A percentile compares a stretch with the other conserved stretches of the same genome.
phyloP scores from a whole-genome alignment of 2,113 vertebrate genomes.

The Sprattus sprattus region DNA sequence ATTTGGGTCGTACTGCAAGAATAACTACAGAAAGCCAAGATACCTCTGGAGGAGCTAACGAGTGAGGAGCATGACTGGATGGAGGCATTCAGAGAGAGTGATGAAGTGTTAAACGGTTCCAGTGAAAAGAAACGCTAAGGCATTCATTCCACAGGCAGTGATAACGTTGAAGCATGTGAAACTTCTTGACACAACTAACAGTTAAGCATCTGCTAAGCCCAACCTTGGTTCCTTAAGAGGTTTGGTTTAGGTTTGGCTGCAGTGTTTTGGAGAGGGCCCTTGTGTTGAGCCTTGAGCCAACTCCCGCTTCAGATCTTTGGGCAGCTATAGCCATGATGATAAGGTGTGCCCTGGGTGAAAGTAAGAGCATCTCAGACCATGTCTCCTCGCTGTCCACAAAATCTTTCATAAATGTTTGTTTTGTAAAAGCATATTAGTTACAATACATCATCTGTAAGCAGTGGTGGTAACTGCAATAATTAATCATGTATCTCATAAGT shows the following conservation, averaged over 20 bases:
- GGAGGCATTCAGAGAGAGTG: neutral
- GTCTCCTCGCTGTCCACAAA: neutral
- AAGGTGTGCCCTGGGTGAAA: neutral
- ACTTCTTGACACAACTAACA: neutral
- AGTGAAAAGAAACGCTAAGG: neutral
- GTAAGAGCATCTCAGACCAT: neutral
- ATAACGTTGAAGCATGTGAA: neutral
- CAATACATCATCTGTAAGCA: no score
- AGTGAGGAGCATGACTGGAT: conserved; percentile 36
- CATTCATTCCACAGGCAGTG: neutral
- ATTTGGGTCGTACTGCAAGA: conserved; percentile 47
- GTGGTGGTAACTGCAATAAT: neutral
- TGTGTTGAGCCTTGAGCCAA: no score
- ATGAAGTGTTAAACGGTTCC: neutral
- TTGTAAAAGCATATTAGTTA: no score
- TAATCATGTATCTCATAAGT: neutral
- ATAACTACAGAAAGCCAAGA: conserved; percentile 48
- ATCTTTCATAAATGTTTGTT: neutral
- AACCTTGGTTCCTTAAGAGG: neutral
- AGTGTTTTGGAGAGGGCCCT: neutral
- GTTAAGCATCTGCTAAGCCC: neutral
- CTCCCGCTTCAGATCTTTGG: no score
- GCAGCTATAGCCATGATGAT: no score
- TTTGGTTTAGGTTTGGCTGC: neutral
- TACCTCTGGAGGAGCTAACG: conserved; percentile 53